Base-by-base conservation (phyloP, 2,113 vertebrate genomes). In the Atractosteus spatula region DNA sequence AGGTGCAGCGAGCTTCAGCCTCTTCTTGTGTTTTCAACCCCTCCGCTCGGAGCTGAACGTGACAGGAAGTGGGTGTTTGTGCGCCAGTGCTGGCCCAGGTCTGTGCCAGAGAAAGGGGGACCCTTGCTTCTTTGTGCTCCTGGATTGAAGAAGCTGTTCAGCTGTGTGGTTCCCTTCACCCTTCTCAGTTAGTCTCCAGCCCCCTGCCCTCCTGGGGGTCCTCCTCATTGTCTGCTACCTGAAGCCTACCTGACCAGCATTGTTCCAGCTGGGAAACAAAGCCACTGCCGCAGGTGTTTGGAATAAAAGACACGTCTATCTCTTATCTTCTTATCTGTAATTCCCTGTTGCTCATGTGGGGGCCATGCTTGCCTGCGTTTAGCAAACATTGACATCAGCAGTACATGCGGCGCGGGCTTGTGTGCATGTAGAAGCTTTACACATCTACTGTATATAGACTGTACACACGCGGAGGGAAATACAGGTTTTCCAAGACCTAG, bases 141-240 rank as follows among this genome's bases (percentile, higher is more conserved):
- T 29, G 16, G 12, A 51, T 41, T 47, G 66, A 47, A 41, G 66
- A 54, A 55, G 57, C 44, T 64, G 73, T 12, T 70, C 45, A 74
- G 47, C 68, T 70, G 67, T 69, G 66, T 13, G 13, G 41, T 68
- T 55, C 67, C 47, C 67, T 17, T 62, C 2, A 43, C 12, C 44
- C 44, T n/a, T 41, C 6, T 29, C 3, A 43, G 43, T 51, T 51
- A 51, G 5, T 42, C 55, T 55, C 68, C 10, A 6, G 4, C 11
- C 57, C 55, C n/a, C 59, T 42, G 5, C 42, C 43, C 42, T 6
- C 17, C 13, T 43, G 29, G 29, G 29, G 29, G 29, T 29, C 17
- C 29, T 66, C 51, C 41, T 47, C 62, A 56, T 66, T 45, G 51
- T 72, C 7, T 54, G 44, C 70, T 55, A 13, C 44, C 61, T 14